Evolutionary conservation across 2,113 vertebrate genomes (phyloP).

Genomic region (Glaucomys volans): DNA sequence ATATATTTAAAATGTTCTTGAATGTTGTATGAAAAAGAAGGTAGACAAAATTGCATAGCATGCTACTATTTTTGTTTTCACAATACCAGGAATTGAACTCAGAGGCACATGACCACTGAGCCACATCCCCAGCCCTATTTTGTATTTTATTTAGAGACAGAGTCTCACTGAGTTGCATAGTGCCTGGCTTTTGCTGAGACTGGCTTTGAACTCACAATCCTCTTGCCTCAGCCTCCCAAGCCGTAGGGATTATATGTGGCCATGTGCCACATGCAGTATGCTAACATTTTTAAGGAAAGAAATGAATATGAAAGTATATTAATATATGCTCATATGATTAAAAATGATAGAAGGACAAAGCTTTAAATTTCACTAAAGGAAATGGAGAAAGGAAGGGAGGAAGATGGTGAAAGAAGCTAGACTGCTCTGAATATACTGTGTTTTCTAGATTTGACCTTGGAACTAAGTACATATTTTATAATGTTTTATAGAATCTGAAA

Average conservation of each 20-base stretch:
- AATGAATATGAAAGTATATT: neutral
- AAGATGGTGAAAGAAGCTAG: neutral
- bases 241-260: too few species aligned
- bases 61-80: neutral
- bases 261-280: neutral
- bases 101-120: too few species aligned
- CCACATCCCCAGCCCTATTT: too few species aligned
- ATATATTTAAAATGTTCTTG: constrained; percentile 34
- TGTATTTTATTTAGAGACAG: too few species aligned
- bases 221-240: too few species aligned
- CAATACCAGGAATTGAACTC: too few species aligned
- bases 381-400: neutral
- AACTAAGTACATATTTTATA: constrained; percentile 27
- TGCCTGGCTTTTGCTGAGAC: too few species aligned
- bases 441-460: constrained; percentile 52
- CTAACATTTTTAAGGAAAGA: neutral
- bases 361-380: constrained; percentile 48
- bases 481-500: constrained; percentile 55
- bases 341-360: constrained; percentile 27
- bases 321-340: neutral
- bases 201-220: too few species aligned
- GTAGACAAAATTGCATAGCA: constrained; percentile 6
- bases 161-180: too few species aligned
- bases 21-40: constrained; percentile 25
- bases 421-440: constrained; percentile 16